These are phyloP conservation scores for Brevipalpus yothersi DNA, from an alignment of 1,140 invertebrate genomes.

Conservation along the genomic window DNA sequence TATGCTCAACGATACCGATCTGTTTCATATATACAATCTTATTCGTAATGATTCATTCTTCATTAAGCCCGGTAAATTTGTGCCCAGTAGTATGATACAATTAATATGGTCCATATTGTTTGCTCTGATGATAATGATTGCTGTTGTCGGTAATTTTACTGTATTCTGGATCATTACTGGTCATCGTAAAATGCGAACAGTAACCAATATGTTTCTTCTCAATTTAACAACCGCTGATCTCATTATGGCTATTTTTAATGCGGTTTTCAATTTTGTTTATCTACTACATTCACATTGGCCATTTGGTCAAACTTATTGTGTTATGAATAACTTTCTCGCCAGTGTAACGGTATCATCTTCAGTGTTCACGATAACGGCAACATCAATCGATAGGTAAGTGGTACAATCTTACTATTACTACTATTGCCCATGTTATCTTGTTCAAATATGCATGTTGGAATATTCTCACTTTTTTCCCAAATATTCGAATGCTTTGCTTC, in stretches of 20 bases:
- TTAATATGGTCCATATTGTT: conserved; percentile 13
- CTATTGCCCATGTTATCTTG: no score
- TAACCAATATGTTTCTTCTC: conserved; percentile 83
- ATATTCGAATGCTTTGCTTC: no score
- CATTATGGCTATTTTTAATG: conserved; percentile 72
- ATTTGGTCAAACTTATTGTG: conserved; percentile 61
- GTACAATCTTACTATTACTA: no score
- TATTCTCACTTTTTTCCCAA: no score
- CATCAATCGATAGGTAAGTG: conserved; percentile 69
- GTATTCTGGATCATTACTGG: conserved; percentile 67
- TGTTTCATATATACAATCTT: no score
- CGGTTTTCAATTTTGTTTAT: conserved; percentile 76
- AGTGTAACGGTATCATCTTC: conserved; percentile 62
- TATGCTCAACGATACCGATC: no score
- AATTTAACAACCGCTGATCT: conserved; percentile 76
- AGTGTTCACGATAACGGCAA: conserved; percentile 78
- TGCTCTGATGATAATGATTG: conserved; percentile 39
- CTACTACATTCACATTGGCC: conserved; percentile 80
- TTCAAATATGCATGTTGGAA: no score
- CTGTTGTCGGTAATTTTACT: conserved; percentile 52
- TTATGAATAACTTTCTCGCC: conserved; percentile 64
- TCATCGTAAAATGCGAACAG: conserved; percentile 46
- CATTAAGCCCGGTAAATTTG: neutral
- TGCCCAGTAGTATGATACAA: neutral
- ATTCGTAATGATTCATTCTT: neutral